These are phyloP conservation scores for Fukomys damarensis DNA, from an alignment of 2,113 vertebrate genomes.

Conservation along the genomic window DNA sequence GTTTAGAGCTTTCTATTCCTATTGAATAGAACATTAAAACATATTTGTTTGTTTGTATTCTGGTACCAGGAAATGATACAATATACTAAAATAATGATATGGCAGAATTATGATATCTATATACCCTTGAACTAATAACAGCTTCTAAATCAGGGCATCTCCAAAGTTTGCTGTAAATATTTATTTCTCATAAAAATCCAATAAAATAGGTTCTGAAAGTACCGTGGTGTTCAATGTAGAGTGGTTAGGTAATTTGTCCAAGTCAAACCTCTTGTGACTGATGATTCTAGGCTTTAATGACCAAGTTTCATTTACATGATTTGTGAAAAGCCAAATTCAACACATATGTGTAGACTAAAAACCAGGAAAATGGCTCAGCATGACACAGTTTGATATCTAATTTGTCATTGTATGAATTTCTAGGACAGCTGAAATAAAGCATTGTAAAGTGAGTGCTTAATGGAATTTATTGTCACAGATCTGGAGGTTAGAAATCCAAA, in stretches of 20 bases:
- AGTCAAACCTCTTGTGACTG: neutral
- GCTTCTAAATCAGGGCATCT: neutral
- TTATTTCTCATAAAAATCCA: slow-evolving; percentile 7
- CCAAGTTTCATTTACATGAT: neutral
- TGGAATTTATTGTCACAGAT: neutral
- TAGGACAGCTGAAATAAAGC: neutral
- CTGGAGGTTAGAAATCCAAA: neutral
- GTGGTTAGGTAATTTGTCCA: neutral
- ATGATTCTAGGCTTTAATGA: neutral
- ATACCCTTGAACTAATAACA: neutral
- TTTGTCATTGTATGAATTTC: neutral
- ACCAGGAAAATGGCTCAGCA: neutral
- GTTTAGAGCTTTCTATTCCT: neutral
- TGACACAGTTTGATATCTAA: neutral
- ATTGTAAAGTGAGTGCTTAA: neutral
- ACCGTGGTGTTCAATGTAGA: neutral
- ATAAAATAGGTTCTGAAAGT: neutral
- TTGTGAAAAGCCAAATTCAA: neutral
- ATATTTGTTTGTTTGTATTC: too few relatives aligned
- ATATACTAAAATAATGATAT: neutral
- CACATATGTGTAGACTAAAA: neutral
- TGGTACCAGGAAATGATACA: neutral
- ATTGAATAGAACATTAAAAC: neutral
- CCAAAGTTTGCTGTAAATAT: neutral
- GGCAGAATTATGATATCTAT: neutral